A percentile compares a stretch with the other conserved stretches of the same genome.
Conservation (phyloP, 2,113 vertebrate genomes). For the Pterocles orientalis region DNA sequence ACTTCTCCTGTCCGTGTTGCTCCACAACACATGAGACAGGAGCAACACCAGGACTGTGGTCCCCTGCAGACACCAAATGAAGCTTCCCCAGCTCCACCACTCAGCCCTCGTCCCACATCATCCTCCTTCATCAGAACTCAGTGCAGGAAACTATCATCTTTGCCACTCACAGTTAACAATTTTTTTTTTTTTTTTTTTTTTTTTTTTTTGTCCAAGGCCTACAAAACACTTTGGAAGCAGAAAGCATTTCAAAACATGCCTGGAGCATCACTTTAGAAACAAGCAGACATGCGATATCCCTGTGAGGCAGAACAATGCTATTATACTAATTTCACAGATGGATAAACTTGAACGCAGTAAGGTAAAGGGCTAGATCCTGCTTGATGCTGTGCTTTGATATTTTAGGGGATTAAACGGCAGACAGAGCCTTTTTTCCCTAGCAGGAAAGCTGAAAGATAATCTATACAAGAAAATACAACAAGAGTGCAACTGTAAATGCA, state of each 20-base stretch:
- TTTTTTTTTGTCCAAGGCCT: neutral
- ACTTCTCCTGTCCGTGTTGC: rapidly evolving
- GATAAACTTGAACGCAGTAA: conserved; percentile 23
- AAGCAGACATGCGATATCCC: conserved; percentile 2
- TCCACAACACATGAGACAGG: neutral
- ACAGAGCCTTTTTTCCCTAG: neutral
- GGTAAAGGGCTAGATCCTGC: conserved; percentile 41
- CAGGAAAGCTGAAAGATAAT: neutral
- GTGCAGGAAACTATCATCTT: neutral
- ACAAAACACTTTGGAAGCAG: neutral
- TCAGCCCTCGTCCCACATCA: neutral
- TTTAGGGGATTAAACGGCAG: conserved; percentile 3
- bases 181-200: neutral
- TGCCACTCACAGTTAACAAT: neutral
- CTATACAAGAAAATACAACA: neutral
- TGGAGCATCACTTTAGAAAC: conserved; percentile 56
- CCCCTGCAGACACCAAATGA: neutral
- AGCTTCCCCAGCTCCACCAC: neutral
- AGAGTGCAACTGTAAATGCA: neutral
- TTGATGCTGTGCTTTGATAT: conserved; percentile 5
- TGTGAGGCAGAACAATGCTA: conserved; percentile 61
- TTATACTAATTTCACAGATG: conserved; percentile 71
- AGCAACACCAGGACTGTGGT: neutral
- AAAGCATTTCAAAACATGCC: conserved; percentile 54
- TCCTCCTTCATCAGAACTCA: neutral